A percentile compares a stretch with the other conserved stretches of the same genome.
Evolutionary conservation across 2,888 invertebrate genomes (phyloP).

Genomic region (Himalopsyche anomala): DNA sequence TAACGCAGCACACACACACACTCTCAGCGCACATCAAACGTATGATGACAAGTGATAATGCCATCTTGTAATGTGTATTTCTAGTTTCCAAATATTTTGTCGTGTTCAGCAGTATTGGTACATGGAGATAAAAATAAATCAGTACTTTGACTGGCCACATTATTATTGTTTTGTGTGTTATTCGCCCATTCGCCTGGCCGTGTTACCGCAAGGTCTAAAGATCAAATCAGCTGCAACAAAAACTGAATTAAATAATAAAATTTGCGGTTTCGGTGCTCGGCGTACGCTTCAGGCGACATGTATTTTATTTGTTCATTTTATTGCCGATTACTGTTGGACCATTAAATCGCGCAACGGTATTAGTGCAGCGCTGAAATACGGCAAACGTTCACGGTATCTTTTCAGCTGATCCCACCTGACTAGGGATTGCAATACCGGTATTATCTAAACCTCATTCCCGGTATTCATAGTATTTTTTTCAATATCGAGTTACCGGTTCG

Average conservation of each 20-base stretch:
- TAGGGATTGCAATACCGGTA: too few relatives aligned
- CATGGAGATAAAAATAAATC: too few relatives aligned
- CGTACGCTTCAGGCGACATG: neutral
- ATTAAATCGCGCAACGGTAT: conserved; percentile 36
- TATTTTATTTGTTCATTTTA: conserved; percentile 42
- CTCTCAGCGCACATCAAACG: too few relatives aligned
- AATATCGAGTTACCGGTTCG: too few relatives aligned
- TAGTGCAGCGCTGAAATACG: conserved; percentile 28
- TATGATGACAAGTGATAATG: too few relatives aligned
- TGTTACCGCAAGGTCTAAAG: conserved; percentile 36
- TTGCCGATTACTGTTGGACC: conserved; percentile 38
- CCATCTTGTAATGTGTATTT: too few relatives aligned
- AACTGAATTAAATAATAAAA: conserved; percentile 37
- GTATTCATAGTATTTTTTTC: too few relatives aligned
- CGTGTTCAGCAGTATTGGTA: too few relatives aligned
- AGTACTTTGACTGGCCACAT: neutral
- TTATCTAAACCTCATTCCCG: too few relatives aligned
- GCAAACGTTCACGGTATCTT: neutral
- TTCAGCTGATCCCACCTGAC: neutral
- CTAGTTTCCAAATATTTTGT: too few relatives aligned
- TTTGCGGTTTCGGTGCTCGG: conserved; percentile 17
- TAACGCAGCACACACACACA: too few relatives aligned
- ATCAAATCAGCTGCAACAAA: conserved; percentile 28
- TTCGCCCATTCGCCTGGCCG: conserved; percentile 16
- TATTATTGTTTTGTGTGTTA: conserved; percentile 14